Percentiles rank a stretch among this genome's conserved stretches.
phyloP scores from a whole-genome alignment of 2,888 invertebrate genomes.

The Andrena camellia region DNA sequence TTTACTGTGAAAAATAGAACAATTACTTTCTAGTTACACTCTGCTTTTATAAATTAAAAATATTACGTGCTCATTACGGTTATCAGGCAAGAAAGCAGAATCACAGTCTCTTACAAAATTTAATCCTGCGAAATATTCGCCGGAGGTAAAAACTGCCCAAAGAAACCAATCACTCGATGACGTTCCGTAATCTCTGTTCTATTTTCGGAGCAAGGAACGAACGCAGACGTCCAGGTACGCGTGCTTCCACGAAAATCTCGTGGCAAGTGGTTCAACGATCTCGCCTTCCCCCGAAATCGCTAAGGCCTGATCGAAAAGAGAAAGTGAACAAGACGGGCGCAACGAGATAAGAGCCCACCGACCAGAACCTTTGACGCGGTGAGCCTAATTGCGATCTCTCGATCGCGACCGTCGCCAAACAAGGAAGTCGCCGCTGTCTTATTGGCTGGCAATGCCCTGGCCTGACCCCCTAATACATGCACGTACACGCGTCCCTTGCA shows the following conservation, averaged over 20 bases:
- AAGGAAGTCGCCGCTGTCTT: conserved; percentile 75
- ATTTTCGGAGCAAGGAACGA: conserved; percentile 12
- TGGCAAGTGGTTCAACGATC: conserved; percentile 44
- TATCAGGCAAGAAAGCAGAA: background rate
- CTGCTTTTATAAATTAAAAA: background rate
- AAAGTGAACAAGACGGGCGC: conserved; percentile 66
- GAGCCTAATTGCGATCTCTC: conserved; percentile 77
- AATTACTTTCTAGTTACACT: background rate
- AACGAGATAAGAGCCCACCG: conserved; percentile 66
- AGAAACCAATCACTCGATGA: background rate
- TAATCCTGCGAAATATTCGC: background rate
- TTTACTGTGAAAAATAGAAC: background rate
- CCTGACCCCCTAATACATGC: conserved; percentile 50
- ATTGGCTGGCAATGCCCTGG: conserved; percentile 61
- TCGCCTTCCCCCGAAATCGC: conserved; percentile 65
- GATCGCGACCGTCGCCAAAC: conserved; percentile 72
- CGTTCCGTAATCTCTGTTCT: background rate
- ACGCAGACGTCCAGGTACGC: background rate
- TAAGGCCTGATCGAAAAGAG: conserved; percentile 66
- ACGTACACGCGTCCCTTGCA: conserved; percentile 44
- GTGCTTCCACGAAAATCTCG: conserved; percentile 43
- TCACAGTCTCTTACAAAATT: conserved; percentile 8
- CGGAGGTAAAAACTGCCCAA: background rate
- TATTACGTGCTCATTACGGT: background rate
- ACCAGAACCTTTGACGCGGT: conserved; percentile 76